Evolutionary conservation across 2,797 vertebrate species (phyloP).

Genomic region (Gymnothorax reevesii): DNA sequence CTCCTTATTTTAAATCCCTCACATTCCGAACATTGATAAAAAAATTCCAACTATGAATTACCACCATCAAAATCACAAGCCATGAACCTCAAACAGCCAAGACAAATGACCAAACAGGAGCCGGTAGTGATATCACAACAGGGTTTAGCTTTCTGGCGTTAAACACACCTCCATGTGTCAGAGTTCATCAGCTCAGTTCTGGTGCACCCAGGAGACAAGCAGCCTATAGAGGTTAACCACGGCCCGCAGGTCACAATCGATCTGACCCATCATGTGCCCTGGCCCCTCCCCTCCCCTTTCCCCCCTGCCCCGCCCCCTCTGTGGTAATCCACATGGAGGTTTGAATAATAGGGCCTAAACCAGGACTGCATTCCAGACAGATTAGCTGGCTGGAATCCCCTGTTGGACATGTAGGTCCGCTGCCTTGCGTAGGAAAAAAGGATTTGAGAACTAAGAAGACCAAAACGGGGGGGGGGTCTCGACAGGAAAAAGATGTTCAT

Average conservation of each 20-base stretch:
- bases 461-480: conserved; percentile 8
- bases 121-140: neutral
- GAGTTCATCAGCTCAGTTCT: neutral
- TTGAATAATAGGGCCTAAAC: conserved; percentile 50
- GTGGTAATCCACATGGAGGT: conserved; percentile 37
- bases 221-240: conserved; percentile 1
- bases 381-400: conserved; percentile 65
- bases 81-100: neutral
- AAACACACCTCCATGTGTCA: neutral
- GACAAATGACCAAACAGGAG: neutral
- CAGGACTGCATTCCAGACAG: conserved; percentile 70
- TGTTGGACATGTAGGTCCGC: conserved; percentile 46
- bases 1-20: neutral
- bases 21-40: neutral
- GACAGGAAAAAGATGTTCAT: conserved; percentile 38
- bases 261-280: conserved; percentile 27
- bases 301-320: neutral
- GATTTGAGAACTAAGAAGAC: conserved; percentile 21
- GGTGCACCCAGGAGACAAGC: neutral
- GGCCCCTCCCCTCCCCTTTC: conserved; percentile 16
- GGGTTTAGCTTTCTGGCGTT: neutral
- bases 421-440: conserved; percentile 34
- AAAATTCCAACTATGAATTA: neutral
- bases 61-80: neutral
- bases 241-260: neutral